These are phyloP conservation scores for Pseudomugil gertrudae DNA, from an alignment of 2,797 vertebrate species.

Conservation along the genomic window DNA sequence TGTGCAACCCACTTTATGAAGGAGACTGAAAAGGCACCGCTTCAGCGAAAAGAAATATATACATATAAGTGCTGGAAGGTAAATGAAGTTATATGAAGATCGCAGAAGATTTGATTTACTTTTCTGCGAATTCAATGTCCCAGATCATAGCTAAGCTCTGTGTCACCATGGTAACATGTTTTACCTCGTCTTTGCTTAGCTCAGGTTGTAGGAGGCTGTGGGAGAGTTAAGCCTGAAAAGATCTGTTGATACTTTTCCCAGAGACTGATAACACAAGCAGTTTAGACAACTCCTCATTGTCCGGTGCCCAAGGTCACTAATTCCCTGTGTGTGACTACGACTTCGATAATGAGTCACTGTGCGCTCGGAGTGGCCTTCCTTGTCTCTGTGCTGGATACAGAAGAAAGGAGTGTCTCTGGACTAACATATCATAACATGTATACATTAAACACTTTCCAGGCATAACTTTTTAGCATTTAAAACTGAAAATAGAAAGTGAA, in stretches of 20 bases:
- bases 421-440: background rate
- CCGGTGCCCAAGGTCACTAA: slow-evolving; percentile 71
- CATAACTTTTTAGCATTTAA: background rate
- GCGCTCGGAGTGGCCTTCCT: slow-evolving; percentile 46
- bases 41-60: background rate
- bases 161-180: slow-evolving; percentile 6
- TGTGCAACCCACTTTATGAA: slow-evolving; percentile 16
- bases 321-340: slow-evolving; percentile 75
- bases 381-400: slow-evolving; percentile 33
- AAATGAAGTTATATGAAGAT: slow-evolving; percentile 7
- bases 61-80: slow-evolving; percentile 2
- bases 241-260: slow-evolving; percentile 64
- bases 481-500: background rate
- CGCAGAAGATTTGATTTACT: slow-evolving; percentile 2
- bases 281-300: slow-evolving; percentile 78
- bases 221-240: slow-evolving; percentile 56
- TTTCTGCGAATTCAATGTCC: background rate
- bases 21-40: slow-evolving; percentile 23
- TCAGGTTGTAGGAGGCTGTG: slow-evolving; percentile 46
- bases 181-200: slow-evolving; percentile 14
- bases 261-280: slow-evolving; percentile 73
- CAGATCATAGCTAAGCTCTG: slow-evolving; percentile 17
- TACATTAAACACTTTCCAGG: slow-evolving; percentile 4
- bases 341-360: slow-evolving; percentile 67
- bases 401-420: slow-evolving; percentile 10